phyloP scores from a whole-genome alignment of 2,888 invertebrate species.

The Hemistola chrysoprasaria region DNA sequence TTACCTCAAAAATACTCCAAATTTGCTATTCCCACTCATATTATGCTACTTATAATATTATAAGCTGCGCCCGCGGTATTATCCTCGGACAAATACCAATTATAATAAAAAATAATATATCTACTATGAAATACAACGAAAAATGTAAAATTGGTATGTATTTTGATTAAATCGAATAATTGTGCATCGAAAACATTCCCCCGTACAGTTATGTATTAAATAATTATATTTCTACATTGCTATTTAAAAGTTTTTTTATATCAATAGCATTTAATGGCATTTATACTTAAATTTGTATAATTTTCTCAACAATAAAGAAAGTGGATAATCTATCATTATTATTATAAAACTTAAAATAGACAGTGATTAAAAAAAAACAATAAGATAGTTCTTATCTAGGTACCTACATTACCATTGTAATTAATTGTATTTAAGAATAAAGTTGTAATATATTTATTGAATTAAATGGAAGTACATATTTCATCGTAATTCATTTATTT shows the following conservation, averaged over 20 bases:
- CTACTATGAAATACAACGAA: too few species aligned
- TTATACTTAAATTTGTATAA: neutral
- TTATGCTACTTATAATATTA: too few species aligned
- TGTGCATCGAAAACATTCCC: conserved; percentile 61
- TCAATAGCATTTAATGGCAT: conserved; percentile 16
- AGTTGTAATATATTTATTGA: conserved; percentile 75
- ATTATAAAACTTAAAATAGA: too few species aligned
- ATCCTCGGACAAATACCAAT: too few species aligned
- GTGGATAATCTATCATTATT: too few species aligned
- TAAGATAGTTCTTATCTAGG: conserved; percentile 18
- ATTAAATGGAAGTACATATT: conserved; percentile 44
- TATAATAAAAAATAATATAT: too few species aligned
- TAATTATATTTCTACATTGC: conserved; percentile 4
- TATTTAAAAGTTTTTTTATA: neutral
- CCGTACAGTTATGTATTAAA: neutral
- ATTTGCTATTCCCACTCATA: too few species aligned
- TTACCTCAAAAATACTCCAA: too few species aligned
- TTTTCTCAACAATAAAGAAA: too few species aligned
- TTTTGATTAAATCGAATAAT: conserved; percentile 11
- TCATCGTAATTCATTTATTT: conserved; percentile 60
- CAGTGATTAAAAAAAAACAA: too few species aligned
- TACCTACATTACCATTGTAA: conserved; percentile 26
- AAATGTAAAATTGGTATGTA: conserved; percentile 16
- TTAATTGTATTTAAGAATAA: conserved; percentile 50
- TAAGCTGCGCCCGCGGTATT: too few species aligned